A percentile compares a stretch with the other conserved stretches of the same genome.
Conservation (phyloP, 2,797 vertebrate genomes). For the Pseudopleuronectes americanus region DNA sequence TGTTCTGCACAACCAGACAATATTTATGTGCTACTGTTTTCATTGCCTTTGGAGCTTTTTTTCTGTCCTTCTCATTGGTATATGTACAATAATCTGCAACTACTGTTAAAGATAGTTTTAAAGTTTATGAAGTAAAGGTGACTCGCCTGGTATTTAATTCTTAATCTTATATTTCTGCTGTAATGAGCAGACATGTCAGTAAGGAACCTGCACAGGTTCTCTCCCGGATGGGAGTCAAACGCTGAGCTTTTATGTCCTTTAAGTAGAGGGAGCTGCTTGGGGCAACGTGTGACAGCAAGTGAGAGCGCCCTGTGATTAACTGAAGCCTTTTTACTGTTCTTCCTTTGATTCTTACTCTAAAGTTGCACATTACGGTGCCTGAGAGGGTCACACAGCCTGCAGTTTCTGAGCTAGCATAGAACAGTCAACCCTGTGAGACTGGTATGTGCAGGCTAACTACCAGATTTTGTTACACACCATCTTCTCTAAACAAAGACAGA, state of each 20-base stretch:
- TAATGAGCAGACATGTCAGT: slow-evolving; percentile 48
- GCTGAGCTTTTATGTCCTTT: slow-evolving; percentile 59
- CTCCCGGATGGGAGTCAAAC: slow-evolving; percentile 42
- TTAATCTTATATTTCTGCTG: slow-evolving; percentile 33
- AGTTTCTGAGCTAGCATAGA: not conserved
- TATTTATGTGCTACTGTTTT: not conserved
- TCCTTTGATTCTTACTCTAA: slow-evolving; percentile 63
- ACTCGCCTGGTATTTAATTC: slow-evolving; percentile 31
- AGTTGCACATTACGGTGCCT: slow-evolving; percentile 28
- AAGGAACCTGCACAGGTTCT: slow-evolving; percentile 47
- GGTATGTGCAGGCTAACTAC: slow-evolving; percentile 10
- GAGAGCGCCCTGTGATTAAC: slow-evolving; percentile 72
- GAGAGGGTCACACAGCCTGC: slow-evolving; percentile 34
- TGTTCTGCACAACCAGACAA: not conserved
- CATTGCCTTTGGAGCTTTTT: not conserved
- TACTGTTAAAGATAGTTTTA: slow-evolving; percentile 19
- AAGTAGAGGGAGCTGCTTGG: slow-evolving; percentile 59
- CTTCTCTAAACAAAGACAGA: slow-evolving; percentile 11
- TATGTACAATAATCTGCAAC: slow-evolving; percentile 13
- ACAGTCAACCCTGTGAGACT: slow-evolving; percentile 14
- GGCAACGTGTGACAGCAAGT: slow-evolving; percentile 54
- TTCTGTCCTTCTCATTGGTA: slow-evolving; percentile 26
- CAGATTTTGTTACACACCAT: slow-evolving; percentile 9
- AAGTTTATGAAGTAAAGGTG: slow-evolving; percentile 22
- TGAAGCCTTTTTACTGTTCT: slow-evolving; percentile 54